phyloP scores from a whole-genome alignment of 2,113 vertebrate species.

The Accipiter virgatus region DNA sequence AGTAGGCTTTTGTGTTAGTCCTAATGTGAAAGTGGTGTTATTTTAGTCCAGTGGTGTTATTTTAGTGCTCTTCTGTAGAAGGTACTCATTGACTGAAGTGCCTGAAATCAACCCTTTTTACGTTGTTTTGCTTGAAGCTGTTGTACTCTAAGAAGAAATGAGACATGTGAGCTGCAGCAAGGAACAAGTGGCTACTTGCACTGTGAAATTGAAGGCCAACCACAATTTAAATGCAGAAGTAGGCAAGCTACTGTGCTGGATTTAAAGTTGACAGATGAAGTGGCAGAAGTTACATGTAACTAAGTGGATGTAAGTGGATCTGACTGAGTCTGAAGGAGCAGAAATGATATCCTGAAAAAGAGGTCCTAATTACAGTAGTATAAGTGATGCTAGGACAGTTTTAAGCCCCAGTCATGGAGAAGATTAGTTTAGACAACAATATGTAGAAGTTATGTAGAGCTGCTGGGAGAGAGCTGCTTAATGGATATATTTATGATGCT shows the following conservation, averaged over 20 bases:
- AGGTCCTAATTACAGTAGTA: background rate
- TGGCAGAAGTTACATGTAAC: background rate
- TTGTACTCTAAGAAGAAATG: slow-evolving; percentile 4
- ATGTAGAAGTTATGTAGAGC: background rate
- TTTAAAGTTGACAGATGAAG: background rate
- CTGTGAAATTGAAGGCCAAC: background rate
- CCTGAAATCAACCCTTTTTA: slow-evolving; percentile 58
- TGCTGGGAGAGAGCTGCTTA: background rate
- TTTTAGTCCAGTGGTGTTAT: slow-evolving; percentile 41
- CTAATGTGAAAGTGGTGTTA: slow-evolving; percentile 13
- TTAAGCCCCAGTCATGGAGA: background rate
- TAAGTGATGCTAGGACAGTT: background rate
- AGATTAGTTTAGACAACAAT: background rate
- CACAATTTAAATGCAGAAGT: background rate
- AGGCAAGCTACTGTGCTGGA: background rate
- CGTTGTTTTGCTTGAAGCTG: slow-evolving; percentile 57
- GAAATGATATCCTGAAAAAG: background rate
- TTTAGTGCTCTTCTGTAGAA: slow-evolving; percentile 61
- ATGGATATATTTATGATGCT: background rate
- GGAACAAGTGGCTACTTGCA: slow-evolving; percentile 11
- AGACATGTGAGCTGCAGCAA: background rate
- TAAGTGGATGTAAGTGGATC: background rate
- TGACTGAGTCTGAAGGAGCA: background rate
- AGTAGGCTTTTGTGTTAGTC: slow-evolving; percentile 41
- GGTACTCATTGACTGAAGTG: slow-evolving; percentile 64